A percentile compares a stretch with the other conserved stretches of the same genome.
phyloP scores from a whole-genome alignment of 2,797 vertebrate genomes.

The Chelidonichthys spinosus region DNA sequence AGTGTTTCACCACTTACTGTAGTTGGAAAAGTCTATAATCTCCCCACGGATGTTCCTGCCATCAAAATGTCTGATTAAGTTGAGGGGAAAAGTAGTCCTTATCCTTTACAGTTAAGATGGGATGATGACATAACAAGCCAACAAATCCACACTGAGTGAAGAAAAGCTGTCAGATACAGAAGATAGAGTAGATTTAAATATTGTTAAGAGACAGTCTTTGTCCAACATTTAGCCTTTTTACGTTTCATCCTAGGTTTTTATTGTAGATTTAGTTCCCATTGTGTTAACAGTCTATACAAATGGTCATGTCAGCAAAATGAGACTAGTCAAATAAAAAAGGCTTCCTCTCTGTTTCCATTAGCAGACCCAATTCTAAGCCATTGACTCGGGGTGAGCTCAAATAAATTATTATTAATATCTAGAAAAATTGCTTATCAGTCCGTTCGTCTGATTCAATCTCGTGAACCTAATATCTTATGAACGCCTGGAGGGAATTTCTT shows the following conservation, averaged over 20 bases:
- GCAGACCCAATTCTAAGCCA: background rate
- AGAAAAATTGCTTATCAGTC: background rate
- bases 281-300: slow-evolving; percentile 9
- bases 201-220: background rate
- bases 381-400: slow-evolving; percentile 3
- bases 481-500: background rate
- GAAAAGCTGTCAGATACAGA: background rate
- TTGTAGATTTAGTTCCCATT: background rate
- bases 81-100: background rate
- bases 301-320: slow-evolving; percentile 26
- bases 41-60: background rate
- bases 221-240: background rate
- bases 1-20: slow-evolving; percentile 17
- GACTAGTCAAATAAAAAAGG: slow-evolving; percentile 29
- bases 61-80: slow-evolving; percentile 29
- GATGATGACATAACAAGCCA: slow-evolving; percentile 4
- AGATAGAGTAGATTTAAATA: background rate
- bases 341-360: slow-evolving; percentile 14
- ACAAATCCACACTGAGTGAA: background rate
- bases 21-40: slow-evolving; percentile 36
- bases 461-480: too few species aligned
- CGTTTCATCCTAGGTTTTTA: background rate
- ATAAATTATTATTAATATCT: slow-evolving; percentile 19
- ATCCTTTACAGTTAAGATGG: slow-evolving; percentile 11
- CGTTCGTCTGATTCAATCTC: too few species aligned